Evolutionary conservation across 2,113 vertebrate genomes (phyloP).

Genomic region (Panthera leo): DNA sequence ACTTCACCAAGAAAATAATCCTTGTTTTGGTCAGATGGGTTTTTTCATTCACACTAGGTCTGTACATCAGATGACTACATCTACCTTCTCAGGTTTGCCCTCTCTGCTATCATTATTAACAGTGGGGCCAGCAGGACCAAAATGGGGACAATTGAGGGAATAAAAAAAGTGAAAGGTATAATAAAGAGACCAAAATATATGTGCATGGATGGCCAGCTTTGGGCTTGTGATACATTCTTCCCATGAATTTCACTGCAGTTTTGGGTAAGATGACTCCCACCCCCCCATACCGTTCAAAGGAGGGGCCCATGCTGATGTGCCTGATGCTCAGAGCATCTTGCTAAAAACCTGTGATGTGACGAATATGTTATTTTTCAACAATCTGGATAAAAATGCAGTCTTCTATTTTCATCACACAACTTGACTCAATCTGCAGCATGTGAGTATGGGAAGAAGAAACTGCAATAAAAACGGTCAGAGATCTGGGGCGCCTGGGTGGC

Average conservation of each 20-base stretch:
- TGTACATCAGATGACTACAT: rapidly evolving
- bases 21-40: not conserved
- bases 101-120: not conserved
- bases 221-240: not conserved
- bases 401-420: not conserved
- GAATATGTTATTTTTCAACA: not conserved
- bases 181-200: not conserved
- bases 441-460: not conserved
- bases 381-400: not conserved
- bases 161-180: not conserved
- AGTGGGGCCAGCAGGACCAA: not conserved
- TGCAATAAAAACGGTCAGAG: not conserved
- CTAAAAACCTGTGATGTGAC: not conserved
- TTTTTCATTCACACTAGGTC: not conserved
- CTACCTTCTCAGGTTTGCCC: not conserved
- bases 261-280: not conserved
- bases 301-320: not conserved
- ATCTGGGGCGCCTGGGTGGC: no score
- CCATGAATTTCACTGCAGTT: not conserved
- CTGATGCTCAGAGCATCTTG: not conserved
- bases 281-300: not conserved
- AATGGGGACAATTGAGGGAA: not conserved
- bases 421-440: not conserved
- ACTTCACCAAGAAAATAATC: not conserved
- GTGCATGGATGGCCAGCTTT: no score